These are phyloP conservation scores for Patella depressa DNA, from an alignment of 2,888 invertebrate genomes.

Conservation along the genomic window DNA sequence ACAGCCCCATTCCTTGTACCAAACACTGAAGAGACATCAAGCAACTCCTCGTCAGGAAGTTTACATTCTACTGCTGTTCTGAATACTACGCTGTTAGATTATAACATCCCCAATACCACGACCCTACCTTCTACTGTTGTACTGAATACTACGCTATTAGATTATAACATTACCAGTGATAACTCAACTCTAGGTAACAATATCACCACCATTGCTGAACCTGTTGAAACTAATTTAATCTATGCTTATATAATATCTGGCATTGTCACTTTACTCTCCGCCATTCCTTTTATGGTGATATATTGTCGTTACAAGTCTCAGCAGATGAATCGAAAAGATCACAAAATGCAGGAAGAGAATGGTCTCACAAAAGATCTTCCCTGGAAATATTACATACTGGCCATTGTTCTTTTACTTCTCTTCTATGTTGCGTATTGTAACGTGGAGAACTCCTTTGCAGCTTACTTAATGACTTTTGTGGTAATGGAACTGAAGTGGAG, in stretches of 20 bases:
- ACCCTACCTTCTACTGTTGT: too few species aligned
- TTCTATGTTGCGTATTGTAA: conserved; percentile 69
- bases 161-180: neutral
- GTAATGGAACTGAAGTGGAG: conserved; percentile 61
- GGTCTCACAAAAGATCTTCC: conserved; percentile 20
- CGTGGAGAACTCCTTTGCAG: conserved; percentile 69
- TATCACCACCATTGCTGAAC: neutral
- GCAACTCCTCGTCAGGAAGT: neutral
- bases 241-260: conserved; percentile 44
- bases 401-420: conserved; percentile 61
- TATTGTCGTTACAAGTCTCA: conserved; percentile 28
- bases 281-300: conserved; percentile 34
- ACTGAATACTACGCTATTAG: too few species aligned
- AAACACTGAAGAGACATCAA: conserved; percentile 13
- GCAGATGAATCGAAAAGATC: conserved; percentile 21
- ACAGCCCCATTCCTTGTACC: conserved; percentile 70
- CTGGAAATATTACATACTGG: conserved; percentile 41
- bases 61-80: too few species aligned
- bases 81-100: too few species aligned
- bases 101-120: neutral
- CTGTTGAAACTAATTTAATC: conserved; percentile 26
- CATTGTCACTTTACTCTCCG: conserved; percentile 30
- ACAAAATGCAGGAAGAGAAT: conserved; percentile 19
- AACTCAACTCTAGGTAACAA: neutral
- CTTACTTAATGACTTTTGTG: conserved; percentile 66